Conservation (phyloP, 1,140 invertebrate genomes). For the Trichomalopsis sarcophagae region DNA sequence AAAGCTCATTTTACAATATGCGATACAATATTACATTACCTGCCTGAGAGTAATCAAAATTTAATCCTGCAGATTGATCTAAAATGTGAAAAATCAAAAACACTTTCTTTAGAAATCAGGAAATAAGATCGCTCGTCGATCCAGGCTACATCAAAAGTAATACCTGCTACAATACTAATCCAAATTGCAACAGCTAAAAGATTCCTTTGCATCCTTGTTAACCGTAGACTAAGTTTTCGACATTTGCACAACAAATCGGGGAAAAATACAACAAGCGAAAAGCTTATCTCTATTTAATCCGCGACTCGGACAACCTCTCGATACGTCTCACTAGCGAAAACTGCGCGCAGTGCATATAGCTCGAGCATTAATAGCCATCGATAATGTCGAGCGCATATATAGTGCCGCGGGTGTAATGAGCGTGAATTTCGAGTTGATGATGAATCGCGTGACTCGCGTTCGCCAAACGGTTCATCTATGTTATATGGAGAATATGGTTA, state of each 20-base stretch:
- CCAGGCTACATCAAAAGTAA: too few species aligned
- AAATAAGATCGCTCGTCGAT: too few species aligned
- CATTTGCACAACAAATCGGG: background rate
- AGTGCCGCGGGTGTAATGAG: too few species aligned
- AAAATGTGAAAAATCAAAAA: background rate
- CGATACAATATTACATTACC: background rate
- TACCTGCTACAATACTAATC: background rate
- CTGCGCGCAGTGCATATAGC: too few species aligned
- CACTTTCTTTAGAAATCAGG: background rate
- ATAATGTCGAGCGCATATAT: background rate
- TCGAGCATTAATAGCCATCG: too few species aligned
- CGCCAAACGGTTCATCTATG: too few species aligned
- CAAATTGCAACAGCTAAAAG: background rate
- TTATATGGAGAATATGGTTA: too few species aligned
- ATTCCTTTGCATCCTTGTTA: background rate
- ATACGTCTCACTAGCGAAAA: too few species aligned
- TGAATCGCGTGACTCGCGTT: too few species aligned
- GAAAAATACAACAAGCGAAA: background rate
- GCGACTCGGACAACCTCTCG: background rate
- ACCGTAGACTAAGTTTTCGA: background rate
- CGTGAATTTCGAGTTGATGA: too few species aligned
- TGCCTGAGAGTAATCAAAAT: conserved; percentile 1
- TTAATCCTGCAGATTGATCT: background rate
- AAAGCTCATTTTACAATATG: too few species aligned
- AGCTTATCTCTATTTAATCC: background rate